Evolutionary conservation across 2,888 invertebrate species (phyloP).

Genomic region (Athrips mouffetella): DNA sequence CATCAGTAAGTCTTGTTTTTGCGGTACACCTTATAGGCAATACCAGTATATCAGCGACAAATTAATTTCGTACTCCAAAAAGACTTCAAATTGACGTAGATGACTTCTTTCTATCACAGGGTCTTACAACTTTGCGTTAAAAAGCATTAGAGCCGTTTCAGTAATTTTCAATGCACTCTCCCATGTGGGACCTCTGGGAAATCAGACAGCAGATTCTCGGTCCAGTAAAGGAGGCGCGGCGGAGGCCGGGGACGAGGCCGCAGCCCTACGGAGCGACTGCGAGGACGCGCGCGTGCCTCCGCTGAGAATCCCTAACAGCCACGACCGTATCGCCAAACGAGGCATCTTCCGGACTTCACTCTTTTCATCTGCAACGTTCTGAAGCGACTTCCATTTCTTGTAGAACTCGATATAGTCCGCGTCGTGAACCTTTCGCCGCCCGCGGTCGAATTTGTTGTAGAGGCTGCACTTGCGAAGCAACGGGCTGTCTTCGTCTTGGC

Average conservation of each 20-base stretch:
- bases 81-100: too few species aligned
- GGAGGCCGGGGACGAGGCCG: slow-evolving; percentile 36
- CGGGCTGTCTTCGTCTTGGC: slow-evolving; percentile 59
- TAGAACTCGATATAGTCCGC: slow-evolving; percentile 71
- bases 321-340: slow-evolving; percentile 83
- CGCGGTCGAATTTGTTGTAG: slow-evolving; percentile 55
- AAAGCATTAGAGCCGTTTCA: too few species aligned
- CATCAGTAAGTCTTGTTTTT: too few species aligned
- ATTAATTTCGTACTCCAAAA: too few species aligned
- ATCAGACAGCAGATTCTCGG: slow-evolving; percentile 70
- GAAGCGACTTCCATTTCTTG: slow-evolving; percentile 89
- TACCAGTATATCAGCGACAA: too few species aligned
- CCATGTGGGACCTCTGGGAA: neutral
- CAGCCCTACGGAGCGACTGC: slow-evolving; percentile 61
- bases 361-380: slow-evolving; percentile 78
- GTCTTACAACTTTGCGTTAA: too few species aligned
- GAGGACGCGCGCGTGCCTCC: slow-evolving; percentile 82
- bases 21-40: too few species aligned
- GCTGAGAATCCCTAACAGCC: slow-evolving; percentile 87
- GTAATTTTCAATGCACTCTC: too few species aligned
- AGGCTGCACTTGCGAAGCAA: slow-evolving; percentile 67
- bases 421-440: slow-evolving; percentile 60
- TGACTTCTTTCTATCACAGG: too few species aligned
- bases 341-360: slow-evolving; percentile 76
- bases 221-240: slow-evolving; percentile 69